Evolutionary conservation across 2,113 vertebrate species (phyloP), one percentile per base, ranked within the genome.

Genomic region (Burhinus bistriatus): DNA sequence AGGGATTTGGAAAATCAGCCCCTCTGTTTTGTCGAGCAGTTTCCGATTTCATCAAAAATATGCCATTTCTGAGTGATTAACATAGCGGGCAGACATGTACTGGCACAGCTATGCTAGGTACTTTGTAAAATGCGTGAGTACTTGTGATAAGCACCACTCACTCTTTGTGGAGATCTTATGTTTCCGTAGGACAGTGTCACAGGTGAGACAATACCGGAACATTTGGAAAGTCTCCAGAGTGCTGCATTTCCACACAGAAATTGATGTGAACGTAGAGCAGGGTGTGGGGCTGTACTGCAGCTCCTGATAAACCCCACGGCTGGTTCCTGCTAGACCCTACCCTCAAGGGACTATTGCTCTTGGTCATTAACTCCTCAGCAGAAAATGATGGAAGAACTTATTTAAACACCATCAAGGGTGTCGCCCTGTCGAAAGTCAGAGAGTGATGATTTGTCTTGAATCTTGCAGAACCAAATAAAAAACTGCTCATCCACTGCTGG

Each of bases 31-130:
- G 64, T 72, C 4, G 4, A 44, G 26, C 29, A 15, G 18, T 72
- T 89, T 72, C 44, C 44, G 19, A 45, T 90, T 57, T 42, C 27
- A 19, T 73, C 6, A 44, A n/a, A 52, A 80, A 62, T 4, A 14
- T 9, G n/a, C 12, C 5, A 4, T 83, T 92, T 47, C 23, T 32
- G 68, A 55, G 32, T 13, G 51, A 69, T 77, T 47, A 42, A 14
- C 17, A 3, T 18, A 66, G 38, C 2, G 6, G 81, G 29, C 36
- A 61, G 58, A 40, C 8, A 11, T 0, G 1, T 27, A 20, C 23
- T 6, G 11, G 40, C 3, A 3, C 1, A 4, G 36, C 65, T 58
- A 0, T 20, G 57, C 21, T 36, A 44, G 51, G 12, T 15, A 6
- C 55, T 84, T 70, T 45, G 57, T 22, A 59, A 62, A 81, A 62